Percentiles rank a stretch among this genome's conserved stretches.
Evolutionary conservation across 2,888 invertebrate genomes (phyloP).

Genomic region (Tipula helvola): DNA sequence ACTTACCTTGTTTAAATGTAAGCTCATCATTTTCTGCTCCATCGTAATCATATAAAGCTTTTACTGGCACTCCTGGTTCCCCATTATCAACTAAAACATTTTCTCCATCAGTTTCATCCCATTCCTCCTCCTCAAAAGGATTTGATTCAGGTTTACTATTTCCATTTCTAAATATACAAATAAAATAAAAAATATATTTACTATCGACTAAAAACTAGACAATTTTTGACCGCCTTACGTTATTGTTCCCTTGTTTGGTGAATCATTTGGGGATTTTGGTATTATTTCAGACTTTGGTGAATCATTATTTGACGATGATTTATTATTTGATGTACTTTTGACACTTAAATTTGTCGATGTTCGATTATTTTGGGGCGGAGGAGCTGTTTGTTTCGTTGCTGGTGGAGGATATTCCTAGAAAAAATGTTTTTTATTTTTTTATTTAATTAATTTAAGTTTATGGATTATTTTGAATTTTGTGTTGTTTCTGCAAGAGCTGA

Average conservation of each 20-base stretch:
- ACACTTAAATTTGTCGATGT: conserved; percentile 39
- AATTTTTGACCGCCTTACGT: conserved; percentile 40
- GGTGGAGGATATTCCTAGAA: conserved; percentile 45
- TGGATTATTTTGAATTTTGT: conserved; percentile 14
- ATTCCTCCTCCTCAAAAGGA: conserved; percentile 76
- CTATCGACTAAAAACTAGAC: not conserved
- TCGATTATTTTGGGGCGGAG: conserved; percentile 35
- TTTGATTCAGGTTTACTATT: conserved; percentile 54
- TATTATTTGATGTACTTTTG: conserved; percentile 31
- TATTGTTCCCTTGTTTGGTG: conserved; percentile 30
- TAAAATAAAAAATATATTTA: not conserved
- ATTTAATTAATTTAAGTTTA: no score
- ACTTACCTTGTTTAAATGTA: conserved; percentile 86
- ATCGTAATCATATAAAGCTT: conserved; percentile 92
- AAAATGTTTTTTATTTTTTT: not conserved
- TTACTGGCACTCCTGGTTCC: conserved; percentile 86
- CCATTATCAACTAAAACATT: conserved; percentile 83
- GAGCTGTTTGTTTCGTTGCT: conserved; percentile 39
- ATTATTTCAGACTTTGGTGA: conserved; percentile 33
- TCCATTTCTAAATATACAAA: conserved; percentile 42
- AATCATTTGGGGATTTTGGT: conserved; percentile 25
- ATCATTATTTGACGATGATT: conserved; percentile 31
- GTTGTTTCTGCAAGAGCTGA: conserved; percentile 16
- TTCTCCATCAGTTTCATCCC: conserved; percentile 59
- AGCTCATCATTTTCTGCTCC: conserved; percentile 96